Base-by-base conservation (phyloP, 2,888 invertebrate genomes). In the Coecobrya sp. region DNA sequence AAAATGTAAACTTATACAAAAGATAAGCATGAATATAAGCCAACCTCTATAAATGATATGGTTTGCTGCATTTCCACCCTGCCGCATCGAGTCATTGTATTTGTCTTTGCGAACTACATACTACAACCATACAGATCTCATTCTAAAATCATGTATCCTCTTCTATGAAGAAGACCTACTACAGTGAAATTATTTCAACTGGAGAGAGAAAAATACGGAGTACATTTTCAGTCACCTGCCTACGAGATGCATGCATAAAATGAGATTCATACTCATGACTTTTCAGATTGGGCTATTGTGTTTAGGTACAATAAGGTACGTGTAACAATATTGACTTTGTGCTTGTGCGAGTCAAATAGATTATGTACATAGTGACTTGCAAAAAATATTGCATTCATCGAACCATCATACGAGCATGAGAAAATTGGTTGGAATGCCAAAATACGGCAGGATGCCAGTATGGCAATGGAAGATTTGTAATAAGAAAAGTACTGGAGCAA, bases 381-480 rank as follows among this genome's bases (percentile, higher is more conserved):
- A 59, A 87, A 86, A 88, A 86, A 88, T 86, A 27, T 65, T 65
- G 65, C 45, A 73, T 73, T 73, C 22, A 45, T 70, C 36, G 70
- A 70, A 70, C 36, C 70, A 49, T 62, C 49, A 27, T 25, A 36
- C 25, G 59, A 42, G 25, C 86, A 81, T 68, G 49, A 42, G 76
- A 88, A 88, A 87, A 87, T 87, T 79, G 59, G 86, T 42, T 76
- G 59, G 42, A 76, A 55, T 86, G 70, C 25, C 42, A 59, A 42
- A 86, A 30, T 45, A 49, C 55, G 25, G 59, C 19, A 59, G 59
- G 19, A 59, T 19, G 22, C 0, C 1, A 70, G 25, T 30, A 30
- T 49, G 30, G 42, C 73, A 86, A 73, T 86, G 30, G 79, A 62
- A 45, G 10, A 59, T 36, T 79, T 25, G 87, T 62, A n/a, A 45